Conservation (phyloP, 1,140 invertebrate genomes). For the Drosophila repletoides region DNA sequence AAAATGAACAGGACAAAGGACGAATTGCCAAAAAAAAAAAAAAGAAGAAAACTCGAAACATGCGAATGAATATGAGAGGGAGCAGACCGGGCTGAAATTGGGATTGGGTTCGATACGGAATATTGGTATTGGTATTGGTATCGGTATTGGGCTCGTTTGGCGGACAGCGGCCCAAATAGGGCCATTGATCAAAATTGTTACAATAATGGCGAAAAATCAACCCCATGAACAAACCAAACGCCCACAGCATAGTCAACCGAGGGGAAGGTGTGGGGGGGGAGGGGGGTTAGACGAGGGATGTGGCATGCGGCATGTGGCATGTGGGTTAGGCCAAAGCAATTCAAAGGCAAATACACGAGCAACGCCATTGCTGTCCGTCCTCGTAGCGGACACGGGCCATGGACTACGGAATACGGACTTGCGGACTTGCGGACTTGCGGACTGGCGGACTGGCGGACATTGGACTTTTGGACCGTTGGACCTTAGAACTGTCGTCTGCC, state of each 20-base stretch:
- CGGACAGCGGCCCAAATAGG: constrained; percentile 62
- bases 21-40: constrained; percentile 17
- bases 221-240: constrained; percentile 35
- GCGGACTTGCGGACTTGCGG: background rate
- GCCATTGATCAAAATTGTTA: constrained; percentile 80
- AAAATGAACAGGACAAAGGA: constrained; percentile 32
- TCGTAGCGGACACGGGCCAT: constrained; percentile 63
- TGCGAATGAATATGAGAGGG: constrained; percentile 51
- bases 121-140: constrained; percentile 10
- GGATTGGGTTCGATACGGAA: constrained; percentile 15
- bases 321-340: constrained; percentile 2
- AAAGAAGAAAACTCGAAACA: constrained; percentile 20
- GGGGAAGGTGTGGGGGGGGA: background rate
- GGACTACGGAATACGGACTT: background rate
- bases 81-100: constrained; percentile 10
- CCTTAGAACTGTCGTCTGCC: constrained; percentile 50
- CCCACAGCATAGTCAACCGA: constrained; percentile 14
- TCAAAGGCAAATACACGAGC: constrained; percentile 30
- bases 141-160: constrained; percentile 21
- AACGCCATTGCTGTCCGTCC: constrained; percentile 45
- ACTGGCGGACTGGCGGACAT: constrained; percentile 14
- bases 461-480: constrained; percentile 1
- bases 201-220: constrained; percentile 80
- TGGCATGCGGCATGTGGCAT: too few relatives aligned
- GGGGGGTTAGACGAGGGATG: background rate